A percentile compares a stretch with the other conserved stretches of the same genome.
phyloP scores from a whole-genome alignment of 2,797 vertebrate species.

The Tapera naevia region DNA sequence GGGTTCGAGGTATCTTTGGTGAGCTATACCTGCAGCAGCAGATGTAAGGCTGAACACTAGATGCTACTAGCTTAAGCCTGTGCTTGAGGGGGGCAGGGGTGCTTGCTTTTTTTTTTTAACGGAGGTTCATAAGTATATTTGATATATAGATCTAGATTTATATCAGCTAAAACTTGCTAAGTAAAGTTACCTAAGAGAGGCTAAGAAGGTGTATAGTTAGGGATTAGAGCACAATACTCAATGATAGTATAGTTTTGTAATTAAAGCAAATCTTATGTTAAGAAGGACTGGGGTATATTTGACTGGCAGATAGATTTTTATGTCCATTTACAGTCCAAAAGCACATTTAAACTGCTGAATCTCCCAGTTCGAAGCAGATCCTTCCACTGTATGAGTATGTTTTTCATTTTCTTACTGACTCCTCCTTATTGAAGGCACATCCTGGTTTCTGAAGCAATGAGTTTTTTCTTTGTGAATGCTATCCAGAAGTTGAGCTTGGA shows the following conservation, averaged over 20 bases:
- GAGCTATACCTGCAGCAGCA: not conserved
- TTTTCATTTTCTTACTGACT: not conserved
- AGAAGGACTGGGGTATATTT: conserved; percentile 9
- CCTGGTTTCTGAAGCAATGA: not conserved
- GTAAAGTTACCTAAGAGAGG: conserved; percentile 22
- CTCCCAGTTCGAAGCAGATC: not conserved
- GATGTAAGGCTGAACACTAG: not conserved
- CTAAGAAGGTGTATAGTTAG: conserved; percentile 49
- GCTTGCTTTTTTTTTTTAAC: not conserved
- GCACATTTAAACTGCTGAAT: conserved; percentile 31
- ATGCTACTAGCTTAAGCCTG: not conserved
- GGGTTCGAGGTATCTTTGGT: not conserved
- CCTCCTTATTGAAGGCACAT: conserved; percentile 24
- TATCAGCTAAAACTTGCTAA: conserved; percentile 38
- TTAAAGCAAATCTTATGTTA: conserved; percentile 27
- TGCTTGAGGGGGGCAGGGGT: not conserved
- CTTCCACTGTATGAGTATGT: not conserved
- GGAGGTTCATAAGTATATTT: conserved; percentile 42
- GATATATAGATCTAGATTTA: conserved; percentile 61
- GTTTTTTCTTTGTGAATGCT: not conserved
- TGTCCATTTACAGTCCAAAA: conserved; percentile 44
- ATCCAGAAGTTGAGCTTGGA: not conserved
- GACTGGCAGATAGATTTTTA: not conserved
- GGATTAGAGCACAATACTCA: conserved; percentile 42
- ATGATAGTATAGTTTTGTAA: conserved; percentile 38